These are phyloP conservation scores for Colinus virginianus DNA, from an alignment of 2,113 vertebrate species.

Conservation along the genomic window DNA sequence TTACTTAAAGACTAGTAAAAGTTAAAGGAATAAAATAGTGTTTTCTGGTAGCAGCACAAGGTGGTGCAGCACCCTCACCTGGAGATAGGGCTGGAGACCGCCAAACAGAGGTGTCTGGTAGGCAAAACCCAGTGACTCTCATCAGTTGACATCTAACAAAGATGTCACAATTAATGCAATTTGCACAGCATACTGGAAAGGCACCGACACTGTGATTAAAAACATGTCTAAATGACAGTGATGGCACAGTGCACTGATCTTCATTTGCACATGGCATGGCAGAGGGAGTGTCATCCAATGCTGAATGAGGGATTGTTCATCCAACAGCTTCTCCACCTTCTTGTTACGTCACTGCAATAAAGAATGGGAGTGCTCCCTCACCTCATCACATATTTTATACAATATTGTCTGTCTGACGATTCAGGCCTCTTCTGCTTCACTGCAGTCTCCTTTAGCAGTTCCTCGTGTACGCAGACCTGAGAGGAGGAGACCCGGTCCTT, in stretches of 20 bases:
- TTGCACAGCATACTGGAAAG: not conserved
- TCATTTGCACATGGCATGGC: accelerated
- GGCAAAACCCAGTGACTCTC: not conserved
- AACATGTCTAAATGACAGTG: not conserved
- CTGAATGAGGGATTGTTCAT: not conserved
- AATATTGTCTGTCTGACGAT: not conserved
- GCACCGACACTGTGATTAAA: not conserved
- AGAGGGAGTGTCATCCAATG: not conserved
- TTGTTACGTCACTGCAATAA: not conserved
- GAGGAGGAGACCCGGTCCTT: not conserved
- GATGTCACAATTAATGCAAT: not conserved
- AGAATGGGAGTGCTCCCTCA: not conserved
- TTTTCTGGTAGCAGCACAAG: not conserved
- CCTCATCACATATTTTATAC: not conserved
- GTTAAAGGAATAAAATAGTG: not conserved
- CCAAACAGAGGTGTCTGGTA: not conserved
- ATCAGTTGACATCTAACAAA: not conserved
- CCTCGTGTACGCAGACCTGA: not conserved
- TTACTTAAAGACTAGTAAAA: not conserved
- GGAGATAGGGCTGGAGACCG: not conserved
- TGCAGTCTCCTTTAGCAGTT: not conserved
- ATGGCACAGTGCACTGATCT: accelerated
- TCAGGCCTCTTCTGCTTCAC: not conserved
- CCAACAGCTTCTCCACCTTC: not conserved
- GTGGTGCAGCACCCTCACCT: not conserved